phyloP scores from a whole-genome alignment of 1,140 invertebrate species.

The Helicoverpa armigera region DNA sequence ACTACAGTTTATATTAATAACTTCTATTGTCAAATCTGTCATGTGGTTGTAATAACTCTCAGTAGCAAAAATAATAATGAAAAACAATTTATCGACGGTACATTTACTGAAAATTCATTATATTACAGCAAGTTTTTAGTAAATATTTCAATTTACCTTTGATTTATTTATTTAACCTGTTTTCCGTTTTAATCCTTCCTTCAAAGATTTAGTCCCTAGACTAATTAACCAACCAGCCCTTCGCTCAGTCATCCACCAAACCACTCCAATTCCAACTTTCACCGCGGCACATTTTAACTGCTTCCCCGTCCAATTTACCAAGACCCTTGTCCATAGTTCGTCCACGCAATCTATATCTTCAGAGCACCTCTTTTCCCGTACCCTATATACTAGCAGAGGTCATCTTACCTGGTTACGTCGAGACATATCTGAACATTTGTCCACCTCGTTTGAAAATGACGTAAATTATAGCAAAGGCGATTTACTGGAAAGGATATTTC shows the following conservation, averaged over 20 bases:
- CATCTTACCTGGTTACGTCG: constrained; percentile 7
- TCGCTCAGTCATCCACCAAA: background rate
- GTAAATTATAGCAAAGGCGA: background rate
- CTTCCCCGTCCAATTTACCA: constrained; percentile 17
- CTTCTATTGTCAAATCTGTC: no score
- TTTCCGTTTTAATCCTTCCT: no score
- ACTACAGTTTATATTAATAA: no score
- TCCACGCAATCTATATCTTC: constrained; percentile 26
- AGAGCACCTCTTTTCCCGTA: constrained; percentile 6
- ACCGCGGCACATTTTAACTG: constrained; percentile 30
- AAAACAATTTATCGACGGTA: no score
- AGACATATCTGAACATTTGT: constrained; percentile 2
- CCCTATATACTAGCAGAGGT: constrained; percentile 7
- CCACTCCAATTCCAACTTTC: constrained; percentile 8
- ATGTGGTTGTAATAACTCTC: no score
- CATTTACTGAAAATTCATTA: no score
- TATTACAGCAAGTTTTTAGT: no score
- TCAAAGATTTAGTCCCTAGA: no score
- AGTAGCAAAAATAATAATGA: no score
- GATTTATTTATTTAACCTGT: no score
- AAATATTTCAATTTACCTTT: no score
- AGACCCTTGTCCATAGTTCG: constrained; percentile 23
- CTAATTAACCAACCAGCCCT: background rate
- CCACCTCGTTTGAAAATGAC: background rate
- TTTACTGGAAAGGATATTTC: background rate